Percentiles rank a stretch among this genome's conserved stretches.
Evolutionary conservation across 1,140 invertebrate species (phyloP).

Genomic region (Heterodera schachtii): DNA sequence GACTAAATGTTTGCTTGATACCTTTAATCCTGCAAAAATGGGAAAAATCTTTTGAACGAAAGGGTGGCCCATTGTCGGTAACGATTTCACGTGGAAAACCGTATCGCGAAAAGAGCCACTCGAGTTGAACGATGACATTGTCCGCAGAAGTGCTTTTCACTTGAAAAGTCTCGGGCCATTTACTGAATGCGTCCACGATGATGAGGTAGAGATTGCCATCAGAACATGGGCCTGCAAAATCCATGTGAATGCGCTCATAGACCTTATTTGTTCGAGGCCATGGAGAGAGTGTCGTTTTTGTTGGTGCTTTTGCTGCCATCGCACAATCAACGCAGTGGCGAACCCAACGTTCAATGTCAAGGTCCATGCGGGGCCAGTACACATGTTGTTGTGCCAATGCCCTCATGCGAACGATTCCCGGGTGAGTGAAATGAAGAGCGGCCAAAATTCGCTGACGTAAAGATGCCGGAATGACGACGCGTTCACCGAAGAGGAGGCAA

Average conservation of each 20-base stretch:
- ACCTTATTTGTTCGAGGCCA: conserved; percentile 31
- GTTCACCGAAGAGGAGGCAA: conserved; percentile 25
- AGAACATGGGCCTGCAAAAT: conserved; percentile 67
- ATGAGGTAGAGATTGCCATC: conserved; percentile 63
- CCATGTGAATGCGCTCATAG: conserved; percentile 64
- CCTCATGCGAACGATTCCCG: conserved; percentile 68
- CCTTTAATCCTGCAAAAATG: not conserved
- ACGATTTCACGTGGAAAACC: not conserved
- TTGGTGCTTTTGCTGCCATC: conserved; percentile 5
- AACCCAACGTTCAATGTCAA: conserved; percentile 53
- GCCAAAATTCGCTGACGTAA: conserved; percentile 64
- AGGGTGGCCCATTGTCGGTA: conserved; percentile 9
- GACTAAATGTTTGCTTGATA: not conserved
- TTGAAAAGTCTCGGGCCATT: conserved; percentile 66
- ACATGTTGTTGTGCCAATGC: conserved; percentile 68
- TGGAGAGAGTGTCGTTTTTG: conserved; percentile 20
- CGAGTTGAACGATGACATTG: not conserved
- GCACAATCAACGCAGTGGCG: conserved; percentile 49
- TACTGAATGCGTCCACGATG: conserved; percentile 67
- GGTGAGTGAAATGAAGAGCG: conserved; percentile 66
- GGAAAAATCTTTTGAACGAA: not conserved
- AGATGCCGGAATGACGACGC: conserved; percentile 67
- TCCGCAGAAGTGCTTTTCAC: not conserved
- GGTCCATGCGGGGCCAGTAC: conserved; percentile 63
- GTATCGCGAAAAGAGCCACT: not conserved